These are phyloP conservation scores for Drosophila lutescens DNA, from an alignment of 2,888 invertebrate genomes.

Conservation along the genomic window DNA sequence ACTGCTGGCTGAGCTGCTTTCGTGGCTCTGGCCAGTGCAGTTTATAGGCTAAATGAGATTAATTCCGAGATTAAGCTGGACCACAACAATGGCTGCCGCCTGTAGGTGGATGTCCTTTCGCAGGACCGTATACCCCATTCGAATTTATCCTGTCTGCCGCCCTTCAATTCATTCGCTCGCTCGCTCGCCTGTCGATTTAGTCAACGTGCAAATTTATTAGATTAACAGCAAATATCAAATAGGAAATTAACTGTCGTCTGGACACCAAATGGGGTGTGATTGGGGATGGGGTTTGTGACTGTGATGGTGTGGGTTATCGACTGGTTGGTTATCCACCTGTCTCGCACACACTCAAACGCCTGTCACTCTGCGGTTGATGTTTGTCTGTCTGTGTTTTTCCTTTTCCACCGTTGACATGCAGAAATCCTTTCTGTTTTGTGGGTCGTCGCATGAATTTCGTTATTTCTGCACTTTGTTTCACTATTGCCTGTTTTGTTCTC, in stretches of 20 bases:
- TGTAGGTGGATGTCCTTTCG: background rate
- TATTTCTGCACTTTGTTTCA: background rate
- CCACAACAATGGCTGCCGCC: constrained; percentile 26
- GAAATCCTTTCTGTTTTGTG: constrained; percentile 1
- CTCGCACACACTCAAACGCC: constrained; percentile 34
- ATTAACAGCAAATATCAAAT: constrained; percentile 80
- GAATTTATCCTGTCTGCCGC: constrained; percentile 15
- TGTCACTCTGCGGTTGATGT: constrained; percentile 34
- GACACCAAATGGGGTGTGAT: constrained; percentile 22
- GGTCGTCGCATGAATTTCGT: constrained; percentile 8
- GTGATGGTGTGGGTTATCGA: constrained; percentile 2
- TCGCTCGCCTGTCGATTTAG: constrained; percentile 49
- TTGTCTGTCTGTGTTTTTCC: constrained; percentile 29
- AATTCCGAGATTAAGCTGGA: constrained; percentile 68
- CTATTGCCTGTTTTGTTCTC: background rate
- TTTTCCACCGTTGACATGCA: constrained; percentile 13
- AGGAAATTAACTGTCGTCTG: constrained; percentile 80
- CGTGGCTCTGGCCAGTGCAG: constrained; percentile 6
- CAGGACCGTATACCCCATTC: background rate
- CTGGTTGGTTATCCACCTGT: constrained; percentile 52
- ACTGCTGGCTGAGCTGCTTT: constrained; percentile 46
- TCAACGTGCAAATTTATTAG: constrained; percentile 72
- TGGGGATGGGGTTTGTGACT: background rate
- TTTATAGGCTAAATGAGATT: constrained; percentile 76
- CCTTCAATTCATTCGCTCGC: constrained; percentile 44